phyloP scores from a whole-genome alignment of 2,113 vertebrate species.

The Solea solea region DNA sequence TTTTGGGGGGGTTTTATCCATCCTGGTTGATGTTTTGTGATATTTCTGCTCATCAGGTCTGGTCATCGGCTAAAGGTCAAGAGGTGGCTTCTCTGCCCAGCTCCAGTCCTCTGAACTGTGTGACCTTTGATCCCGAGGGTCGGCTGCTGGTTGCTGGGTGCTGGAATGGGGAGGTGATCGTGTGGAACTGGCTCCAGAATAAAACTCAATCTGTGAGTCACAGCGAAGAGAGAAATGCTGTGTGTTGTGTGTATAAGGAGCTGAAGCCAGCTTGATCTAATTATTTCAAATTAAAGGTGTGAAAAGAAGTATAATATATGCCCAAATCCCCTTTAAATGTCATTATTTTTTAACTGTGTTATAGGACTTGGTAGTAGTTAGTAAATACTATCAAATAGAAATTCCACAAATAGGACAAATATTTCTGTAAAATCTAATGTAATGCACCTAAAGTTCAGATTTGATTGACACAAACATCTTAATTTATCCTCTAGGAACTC shows the following conservation, averaged over 20 bases:
- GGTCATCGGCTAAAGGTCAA: conserved; percentile 77
- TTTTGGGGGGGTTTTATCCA: background rate
- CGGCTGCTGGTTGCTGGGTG: conserved; percentile 82
- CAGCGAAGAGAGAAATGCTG: background rate
- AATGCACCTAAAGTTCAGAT: too few species aligned
- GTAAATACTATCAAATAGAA: too few species aligned
- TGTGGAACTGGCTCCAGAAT: conserved; percentile 82
- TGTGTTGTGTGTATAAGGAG: background rate
- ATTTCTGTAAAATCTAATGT: too few species aligned
- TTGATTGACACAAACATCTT: too few species aligned
- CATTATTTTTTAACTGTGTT: too few species aligned
- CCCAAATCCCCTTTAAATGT: too few species aligned
- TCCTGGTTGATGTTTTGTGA: background rate
- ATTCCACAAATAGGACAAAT: too few species aligned
- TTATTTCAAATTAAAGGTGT: background rate
- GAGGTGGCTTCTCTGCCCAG: conserved; percentile 66
- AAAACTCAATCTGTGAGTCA: conserved; percentile 65
- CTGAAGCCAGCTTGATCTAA: background rate
- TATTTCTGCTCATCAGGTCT: conserved; percentile 77
- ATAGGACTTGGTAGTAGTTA: too few species aligned
- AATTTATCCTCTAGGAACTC: too few species aligned
- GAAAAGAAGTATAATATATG: too few species aligned
- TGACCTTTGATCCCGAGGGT: conserved; percentile 84
- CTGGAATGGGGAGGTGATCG: conserved; percentile 82
- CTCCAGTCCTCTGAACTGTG: conserved; percentile 83